Conservation (phyloP, 2,797 vertebrate genomes). For the Echeneis naucrates region DNA sequence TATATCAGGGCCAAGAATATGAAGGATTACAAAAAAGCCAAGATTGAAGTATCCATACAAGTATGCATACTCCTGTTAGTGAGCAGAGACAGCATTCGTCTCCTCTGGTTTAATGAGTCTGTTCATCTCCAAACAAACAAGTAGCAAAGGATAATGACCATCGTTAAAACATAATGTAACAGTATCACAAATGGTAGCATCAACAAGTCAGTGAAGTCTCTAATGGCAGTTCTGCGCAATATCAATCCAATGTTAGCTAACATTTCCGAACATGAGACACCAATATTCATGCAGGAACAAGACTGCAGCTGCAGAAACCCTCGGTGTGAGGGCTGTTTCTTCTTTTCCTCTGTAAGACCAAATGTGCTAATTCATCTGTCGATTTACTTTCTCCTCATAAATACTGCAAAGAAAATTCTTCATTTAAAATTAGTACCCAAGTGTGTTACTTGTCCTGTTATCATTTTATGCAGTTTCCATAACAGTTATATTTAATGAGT, state of each 20-base stretch:
- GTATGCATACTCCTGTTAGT: background rate
- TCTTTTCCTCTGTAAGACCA: background rate
- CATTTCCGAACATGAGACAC: background rate
- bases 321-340: background rate
- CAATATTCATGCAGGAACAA: background rate
- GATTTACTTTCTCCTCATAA: background rate
- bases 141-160: background rate
- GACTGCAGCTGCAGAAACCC: background rate
- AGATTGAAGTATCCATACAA: no score
- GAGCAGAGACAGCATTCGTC: background rate
- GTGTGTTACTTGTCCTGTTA: background rate
- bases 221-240: background rate
- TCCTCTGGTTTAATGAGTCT: background rate
- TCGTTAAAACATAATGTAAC: background rate
- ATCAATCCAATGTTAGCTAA: background rate
- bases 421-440: background rate
- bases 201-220: background rate
- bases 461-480: background rate
- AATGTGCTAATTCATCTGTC: background rate
- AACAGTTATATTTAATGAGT: background rate
- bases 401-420: background rate
- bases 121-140: background rate
- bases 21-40: background rate
- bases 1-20: background rate
- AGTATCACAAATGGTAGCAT: background rate